These are phyloP conservation scores for Sciurus carolinensis DNA, from an alignment of 2,797 vertebrate species.

Conservation along the genomic window DNA sequence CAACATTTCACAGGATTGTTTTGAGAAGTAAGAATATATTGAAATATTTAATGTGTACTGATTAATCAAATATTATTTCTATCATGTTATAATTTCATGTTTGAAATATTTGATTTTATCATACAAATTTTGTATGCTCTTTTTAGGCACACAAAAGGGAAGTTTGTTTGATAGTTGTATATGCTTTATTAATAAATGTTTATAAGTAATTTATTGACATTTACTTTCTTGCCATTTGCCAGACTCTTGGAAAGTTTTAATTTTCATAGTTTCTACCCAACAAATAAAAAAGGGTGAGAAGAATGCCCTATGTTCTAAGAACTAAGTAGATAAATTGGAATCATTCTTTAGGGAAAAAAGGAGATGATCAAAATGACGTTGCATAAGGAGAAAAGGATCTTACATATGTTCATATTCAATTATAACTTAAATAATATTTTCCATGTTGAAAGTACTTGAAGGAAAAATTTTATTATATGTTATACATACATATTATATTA, in stretches of 20 bases:
- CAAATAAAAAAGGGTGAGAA: slow-evolving; percentile 57
- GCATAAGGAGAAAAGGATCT: slow-evolving; percentile 25
- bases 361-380: slow-evolving; percentile 20
- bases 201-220: slow-evolving; percentile 11
- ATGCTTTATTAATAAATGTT: slow-evolving; percentile 45
- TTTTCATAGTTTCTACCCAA: slow-evolving; percentile 27
- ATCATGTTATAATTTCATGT: background rate
- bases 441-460: slow-evolving; percentile 28
- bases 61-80: slow-evolving; percentile 4
- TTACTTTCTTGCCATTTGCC: slow-evolving; percentile 18
- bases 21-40: background rate
- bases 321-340: slow-evolving; percentile 57
- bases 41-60: background rate
- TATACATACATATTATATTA: slow-evolving; percentile 4
- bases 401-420: slow-evolving; percentile 60
- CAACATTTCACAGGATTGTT: background rate
- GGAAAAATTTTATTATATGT: slow-evolving; percentile 3
- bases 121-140: background rate
- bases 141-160: background rate
- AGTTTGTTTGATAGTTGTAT: background rate
- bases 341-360: slow-evolving; percentile 20
- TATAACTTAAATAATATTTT: slow-evolving; percentile 61
- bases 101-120: background rate
- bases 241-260: slow-evolving; percentile 57
- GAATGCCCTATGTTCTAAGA: slow-evolving; percentile 32